Conservation (phyloP, 2,113 vertebrate species). For the Girardinichthys multiradiatus region DNA sequence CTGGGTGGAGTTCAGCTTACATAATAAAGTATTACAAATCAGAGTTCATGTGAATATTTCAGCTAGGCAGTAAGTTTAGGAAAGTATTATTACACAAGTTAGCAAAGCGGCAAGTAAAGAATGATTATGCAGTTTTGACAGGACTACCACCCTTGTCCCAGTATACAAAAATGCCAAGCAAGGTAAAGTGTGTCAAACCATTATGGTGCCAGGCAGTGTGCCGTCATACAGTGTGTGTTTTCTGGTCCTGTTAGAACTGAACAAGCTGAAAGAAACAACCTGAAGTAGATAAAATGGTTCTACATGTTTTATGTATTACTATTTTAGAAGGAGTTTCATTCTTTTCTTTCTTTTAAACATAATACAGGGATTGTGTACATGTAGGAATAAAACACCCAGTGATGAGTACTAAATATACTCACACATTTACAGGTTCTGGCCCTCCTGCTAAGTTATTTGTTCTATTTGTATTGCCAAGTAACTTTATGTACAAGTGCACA, state of each 20-base stretch:
- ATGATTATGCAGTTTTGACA: neutral
- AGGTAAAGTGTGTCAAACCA: neutral
- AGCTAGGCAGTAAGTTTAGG: neutral
- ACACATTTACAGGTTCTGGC: no score
- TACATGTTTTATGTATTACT: neutral
- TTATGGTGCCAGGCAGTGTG: neutral
- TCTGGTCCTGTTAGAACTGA: no score
- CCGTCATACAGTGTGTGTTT: neutral
- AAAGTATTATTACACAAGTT: neutral
- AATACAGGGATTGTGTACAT: no score
- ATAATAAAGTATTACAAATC: slow-evolving; percentile 26
- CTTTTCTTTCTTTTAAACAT: no score
- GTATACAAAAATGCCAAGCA: neutral
- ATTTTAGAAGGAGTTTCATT: no score
- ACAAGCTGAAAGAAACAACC: no score
- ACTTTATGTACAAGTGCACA: neutral
- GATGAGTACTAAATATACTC: no score
- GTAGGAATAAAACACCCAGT: no score
- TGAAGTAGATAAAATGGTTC: neutral
- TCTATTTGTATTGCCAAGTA: neutral
- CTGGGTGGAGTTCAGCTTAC: slow-evolving; percentile 47
- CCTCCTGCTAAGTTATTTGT: no score
- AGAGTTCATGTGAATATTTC: slow-evolving; percentile 32
- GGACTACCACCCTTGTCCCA: no score
- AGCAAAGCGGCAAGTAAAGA: neutral